Evolutionary conservation across 64 coral and sea anemone species (phyloP).

Genomic region (Dendrophyllia cribrosa): DNA sequence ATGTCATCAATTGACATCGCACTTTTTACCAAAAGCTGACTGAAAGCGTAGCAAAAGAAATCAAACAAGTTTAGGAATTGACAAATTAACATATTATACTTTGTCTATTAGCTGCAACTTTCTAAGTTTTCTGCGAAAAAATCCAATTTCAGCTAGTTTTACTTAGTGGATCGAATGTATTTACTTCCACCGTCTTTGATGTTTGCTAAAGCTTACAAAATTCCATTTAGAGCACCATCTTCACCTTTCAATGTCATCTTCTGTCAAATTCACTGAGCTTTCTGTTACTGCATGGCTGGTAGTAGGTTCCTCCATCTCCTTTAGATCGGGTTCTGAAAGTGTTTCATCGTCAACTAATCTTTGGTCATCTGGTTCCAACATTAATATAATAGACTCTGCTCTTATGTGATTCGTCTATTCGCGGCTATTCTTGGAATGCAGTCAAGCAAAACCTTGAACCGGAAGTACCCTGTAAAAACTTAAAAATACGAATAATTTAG

Average conservation of each 20-base stretch:
- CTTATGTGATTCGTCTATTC: not conserved
- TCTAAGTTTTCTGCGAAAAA: no score
- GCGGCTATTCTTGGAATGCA: not conserved
- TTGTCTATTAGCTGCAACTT: no score
- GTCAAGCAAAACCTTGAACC: not conserved
- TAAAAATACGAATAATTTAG: not conserved
- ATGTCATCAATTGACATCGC: no score
- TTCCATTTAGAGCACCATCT: no score
- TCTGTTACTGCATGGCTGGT: not conserved
- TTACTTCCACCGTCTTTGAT: no score
- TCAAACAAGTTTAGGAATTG: no score
- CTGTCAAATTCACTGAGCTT: constrained; percentile 16
- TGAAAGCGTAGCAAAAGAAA: not conserved
- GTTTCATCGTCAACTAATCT: not conserved
- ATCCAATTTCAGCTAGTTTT: no score
- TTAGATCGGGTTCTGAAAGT: not conserved
- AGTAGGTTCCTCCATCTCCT: constrained; percentile 11
- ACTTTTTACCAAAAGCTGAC: not conserved
- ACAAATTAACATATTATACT: no score
- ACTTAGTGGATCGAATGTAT: no score
- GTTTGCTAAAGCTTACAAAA: no score
- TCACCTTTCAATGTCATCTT: constrained; percentile 14
- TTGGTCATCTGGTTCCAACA: constrained; percentile 19
- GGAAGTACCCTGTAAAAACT: not conserved
- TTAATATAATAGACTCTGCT: not conserved